Base-by-base conservation (phyloP, 2,113 vertebrate genomes). In the Anoura caudifer region DNA sequence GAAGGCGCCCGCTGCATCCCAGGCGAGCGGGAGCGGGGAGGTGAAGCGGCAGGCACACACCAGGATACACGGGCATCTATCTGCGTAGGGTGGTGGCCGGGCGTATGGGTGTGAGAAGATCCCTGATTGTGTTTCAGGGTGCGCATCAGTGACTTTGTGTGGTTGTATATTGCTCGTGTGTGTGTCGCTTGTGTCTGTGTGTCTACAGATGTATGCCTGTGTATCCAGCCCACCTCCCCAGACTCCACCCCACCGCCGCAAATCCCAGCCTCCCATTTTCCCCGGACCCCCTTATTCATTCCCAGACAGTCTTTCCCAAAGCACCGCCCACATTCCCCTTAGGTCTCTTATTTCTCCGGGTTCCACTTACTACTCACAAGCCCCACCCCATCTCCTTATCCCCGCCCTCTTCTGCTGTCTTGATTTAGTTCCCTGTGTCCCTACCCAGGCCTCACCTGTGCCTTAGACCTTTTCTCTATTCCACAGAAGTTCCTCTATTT, bases 1-100 rank as follows among this genome's bases (percentile, higher is more conserved):
- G 59, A n/a, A 50, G 87, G 70, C 4, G 63, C 72, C 16, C 26
- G 20, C 54, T 38, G 95, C 69, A 0, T 31, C 45, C 70, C 11
- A 31, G 79, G 87, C 82, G 36, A 59, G 83, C 41, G 11, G 54
- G 80, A 41, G 92, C n/a, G 94, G 82, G 95, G 95, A 80, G 33
- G 75, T 5, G 56, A 81, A 77, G 93, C 84, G 41, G 41, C 43
- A 20, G 52, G 85, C 76, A 1, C 90, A 11, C 83, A 4, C 14
- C 0, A 15, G 69, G 69, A 28, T 13, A 15, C 81, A 45, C 5
- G 15, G 87, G 80, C 81, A 56, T 65, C 81, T 59, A 56, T 59
- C 81, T 76, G 89, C 20, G 73, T 13, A 10, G 69, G 54, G 50
- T 63, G 61, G 90, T 45, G 52, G 69, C 65, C 69, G 24, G 56